Evolutionary conservation across 2,113 vertebrate species (phyloP), one percentile per base, ranked within the genome.

Genomic region (Sapayoa aenigma): DNA sequence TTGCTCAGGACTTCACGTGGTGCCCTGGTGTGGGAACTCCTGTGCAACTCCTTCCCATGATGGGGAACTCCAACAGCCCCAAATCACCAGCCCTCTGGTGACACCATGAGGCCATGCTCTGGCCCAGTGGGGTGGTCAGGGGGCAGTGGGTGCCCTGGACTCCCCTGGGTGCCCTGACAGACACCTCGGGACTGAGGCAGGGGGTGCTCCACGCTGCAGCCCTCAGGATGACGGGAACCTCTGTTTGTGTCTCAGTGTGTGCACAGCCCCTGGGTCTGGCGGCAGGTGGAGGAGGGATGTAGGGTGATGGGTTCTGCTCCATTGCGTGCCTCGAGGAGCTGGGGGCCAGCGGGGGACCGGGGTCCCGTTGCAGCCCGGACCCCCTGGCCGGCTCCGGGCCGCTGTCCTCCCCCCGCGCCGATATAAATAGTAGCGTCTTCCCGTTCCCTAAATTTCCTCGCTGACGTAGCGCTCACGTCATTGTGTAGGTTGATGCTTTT

Each of bases 401-500:
- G 71, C 62, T 86, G 50, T 68, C 42, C 93, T 58, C 93, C 86
- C 91, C 92, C 87, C 94, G 82, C 87, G 78, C 91, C 47, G 95
- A 86, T 97, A 97, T 97, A 96, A 97, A 97, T 97, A 97, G 96
- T 96, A 88, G 86, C 96, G 86, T 95, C 94, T 95, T 94, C 94
- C 95, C 92, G 88, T 95, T 96, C 94, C 96, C 96, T 96, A 96
- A 96, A 96, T 96, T 96, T 97, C 92, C 90, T 93, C 95, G 95
- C 96, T 97, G 95, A 97, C 96, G 96, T 95, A 94, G 91, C 73
- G 95, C 95, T 95, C 83, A 95, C 96, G 96, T 97, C 95, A 96
- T 97, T 97, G 96, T 96, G 96, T 97, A 97, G 96, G 96, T 94
- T 96, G 96, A 90, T 96, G 95, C 95, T 96, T 96, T 97, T 97